Percentiles rank a stretch among this genome's conserved stretches.
Evolutionary conservation across 2,797 vertebrate genomes (phyloP).

Genomic region (Falco peregrinus): DNA sequence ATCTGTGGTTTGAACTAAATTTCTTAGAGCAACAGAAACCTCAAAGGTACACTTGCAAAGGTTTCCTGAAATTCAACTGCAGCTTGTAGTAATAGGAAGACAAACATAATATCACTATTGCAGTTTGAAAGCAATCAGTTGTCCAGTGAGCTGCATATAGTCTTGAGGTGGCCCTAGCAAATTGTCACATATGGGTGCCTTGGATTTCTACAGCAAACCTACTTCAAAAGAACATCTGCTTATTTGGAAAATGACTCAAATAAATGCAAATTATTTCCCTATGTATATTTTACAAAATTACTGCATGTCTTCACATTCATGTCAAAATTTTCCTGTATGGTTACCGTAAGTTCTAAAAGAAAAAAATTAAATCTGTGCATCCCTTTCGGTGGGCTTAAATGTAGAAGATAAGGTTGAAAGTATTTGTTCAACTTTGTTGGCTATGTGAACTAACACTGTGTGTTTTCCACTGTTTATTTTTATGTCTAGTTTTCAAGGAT

Average conservation of each 20-base stretch:
- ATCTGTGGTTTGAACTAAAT: neutral
- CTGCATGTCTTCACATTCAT: neutral
- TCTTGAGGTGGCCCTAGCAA: neutral
- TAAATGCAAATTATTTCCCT: neutral
- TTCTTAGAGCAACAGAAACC: neutral
- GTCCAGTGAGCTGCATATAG: neutral
- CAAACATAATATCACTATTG: neutral
- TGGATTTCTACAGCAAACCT: neutral
- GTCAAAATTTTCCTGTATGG: neutral
- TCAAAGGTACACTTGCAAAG: neutral
- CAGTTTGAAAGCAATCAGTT: neutral
- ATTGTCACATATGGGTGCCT: fast-evolving
- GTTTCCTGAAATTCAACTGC: neutral
- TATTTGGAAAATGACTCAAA: neutral
- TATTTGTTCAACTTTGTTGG: neutral
- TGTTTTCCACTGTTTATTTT: neutral
- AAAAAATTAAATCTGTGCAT: neutral
- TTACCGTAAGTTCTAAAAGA: neutral
- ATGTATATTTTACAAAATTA: neutral
- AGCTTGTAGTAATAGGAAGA: neutral
- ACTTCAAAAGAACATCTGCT: neutral
- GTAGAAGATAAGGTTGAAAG: neutral
- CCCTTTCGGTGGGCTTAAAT: neutral
- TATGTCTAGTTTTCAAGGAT: neutral
- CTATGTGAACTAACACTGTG: neutral